These are phyloP conservation scores for Cisticola juncidis DNA, from an alignment of 2,113 vertebrate genomes.

Conservation along the genomic window DNA sequence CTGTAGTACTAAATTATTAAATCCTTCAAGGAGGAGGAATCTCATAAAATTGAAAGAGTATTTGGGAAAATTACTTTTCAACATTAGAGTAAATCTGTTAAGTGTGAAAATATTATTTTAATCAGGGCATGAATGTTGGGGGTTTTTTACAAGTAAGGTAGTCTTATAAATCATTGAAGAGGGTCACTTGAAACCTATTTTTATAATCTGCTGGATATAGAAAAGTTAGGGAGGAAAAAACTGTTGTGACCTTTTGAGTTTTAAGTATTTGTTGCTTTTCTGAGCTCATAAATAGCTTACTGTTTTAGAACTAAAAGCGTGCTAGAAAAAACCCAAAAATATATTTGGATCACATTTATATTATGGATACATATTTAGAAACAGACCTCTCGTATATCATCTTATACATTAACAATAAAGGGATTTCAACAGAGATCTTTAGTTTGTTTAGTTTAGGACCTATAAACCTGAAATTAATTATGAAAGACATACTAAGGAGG, in stretches of 20 bases:
- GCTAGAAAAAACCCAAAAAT: neutral
- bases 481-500: neutral
- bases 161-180: neutral
- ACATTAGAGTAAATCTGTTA: neutral
- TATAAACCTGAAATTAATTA: neutral
- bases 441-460: neutral
- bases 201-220: neutral
- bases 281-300: neutral
- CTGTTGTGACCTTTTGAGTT: neutral
- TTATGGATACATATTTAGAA: neutral
- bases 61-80: neutral
- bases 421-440: neutral
- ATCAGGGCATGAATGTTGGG: neutral
- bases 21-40: neutral
- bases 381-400: neutral
- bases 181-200: neutral
- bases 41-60: neutral
- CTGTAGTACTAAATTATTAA: conserved; percentile 10
- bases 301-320: neutral
- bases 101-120: neutral
- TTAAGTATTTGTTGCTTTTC: neutral
- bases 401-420: neutral
- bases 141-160: neutral
- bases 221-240: neutral
- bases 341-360: neutral